Base-by-base conservation (phyloP, 2,113 vertebrate species). In the Numenius arquata region DNA sequence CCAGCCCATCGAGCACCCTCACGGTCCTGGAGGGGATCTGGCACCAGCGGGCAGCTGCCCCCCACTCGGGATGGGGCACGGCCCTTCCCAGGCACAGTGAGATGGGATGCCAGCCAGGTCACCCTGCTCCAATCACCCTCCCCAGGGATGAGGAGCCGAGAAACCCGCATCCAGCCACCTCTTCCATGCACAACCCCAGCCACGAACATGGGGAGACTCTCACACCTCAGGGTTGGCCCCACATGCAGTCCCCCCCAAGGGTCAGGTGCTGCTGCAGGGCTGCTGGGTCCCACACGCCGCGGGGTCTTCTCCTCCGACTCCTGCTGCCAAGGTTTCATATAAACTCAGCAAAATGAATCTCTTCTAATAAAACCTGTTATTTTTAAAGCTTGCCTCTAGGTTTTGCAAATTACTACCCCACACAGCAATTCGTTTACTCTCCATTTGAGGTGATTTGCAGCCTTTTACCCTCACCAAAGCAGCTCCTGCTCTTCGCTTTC, bases 101-200 rank as follows among this genome's bases (percentile, higher is more conserved):
- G 45, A 2, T 2, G 30, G 38, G n/a, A 48, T 36, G 40, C 40
- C 27, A 5, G 40, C 43, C 2, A 0, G 22, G 15, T 67, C 7
- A 19, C 36, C 38, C 43, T 0, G 1, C 40, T 41, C 36, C 80
- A 38, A 5, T 34, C 38, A 5, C n/a, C 10, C 41, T 41, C 15
- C 48, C 53, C 20, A 4, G 32, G 38, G 29, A 32, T 4, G 2
- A 34, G 40, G 21, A 59, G 47, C 75, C 0, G 0, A 27, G 52
- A 58, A 45, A n/a, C 21, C n/a, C 0, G 0, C 2, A 2, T 32
- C 48, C 73, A 47, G 68, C 48, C 1, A 0, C 41, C 32, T 27
- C n/a, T 45, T 68, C 40, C 5, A 0, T 1, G 15, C 52, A 11
- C 23, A 63, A 55, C 41, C 17, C 8, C 32, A 4, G 22, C 20